Evolutionary conservation across 2,888 invertebrate species (phyloP).

Genomic region (Agrochola litura): DNA sequence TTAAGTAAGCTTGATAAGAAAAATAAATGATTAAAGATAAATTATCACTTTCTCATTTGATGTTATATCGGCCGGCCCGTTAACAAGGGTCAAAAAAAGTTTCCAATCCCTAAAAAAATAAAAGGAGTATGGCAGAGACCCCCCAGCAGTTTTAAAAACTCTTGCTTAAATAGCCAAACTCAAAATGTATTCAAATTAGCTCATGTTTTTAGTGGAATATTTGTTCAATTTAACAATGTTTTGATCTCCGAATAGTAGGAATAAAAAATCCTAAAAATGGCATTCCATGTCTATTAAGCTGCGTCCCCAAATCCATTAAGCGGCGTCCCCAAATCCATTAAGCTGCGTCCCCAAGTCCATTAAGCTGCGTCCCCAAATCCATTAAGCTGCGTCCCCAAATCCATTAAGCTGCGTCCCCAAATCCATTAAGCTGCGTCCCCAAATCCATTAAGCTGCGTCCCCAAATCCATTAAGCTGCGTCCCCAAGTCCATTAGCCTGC

Average conservation of each 20-base stretch:
- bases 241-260: not conserved
- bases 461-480: not conserved
- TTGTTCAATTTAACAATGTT: not conserved
- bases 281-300: not conserved
- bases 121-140: not conserved
- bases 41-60: not conserved
- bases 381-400: not conserved
- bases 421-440: not conserved
- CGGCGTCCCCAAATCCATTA: not conserved
- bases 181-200: not conserved
- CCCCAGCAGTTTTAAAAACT: not conserved
- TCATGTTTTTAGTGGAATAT: not conserved
- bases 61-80: not conserved
- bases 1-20: conserved; percentile 54
- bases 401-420: too few species aligned
- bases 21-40: conserved; percentile 35
- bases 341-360: too few species aligned
- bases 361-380: too few species aligned
- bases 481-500: not conserved
- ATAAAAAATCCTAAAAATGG: not conserved
- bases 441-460: too few species aligned
- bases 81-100: not conserved
- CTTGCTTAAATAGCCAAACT: not conserved
- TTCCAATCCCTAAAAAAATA: not conserved
- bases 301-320: not conserved